Percentiles rank a stretch among this genome's conserved stretches.
phyloP scores from a whole-genome alignment of 2,888 invertebrate species.

The Amphipyra berbera region DNA sequence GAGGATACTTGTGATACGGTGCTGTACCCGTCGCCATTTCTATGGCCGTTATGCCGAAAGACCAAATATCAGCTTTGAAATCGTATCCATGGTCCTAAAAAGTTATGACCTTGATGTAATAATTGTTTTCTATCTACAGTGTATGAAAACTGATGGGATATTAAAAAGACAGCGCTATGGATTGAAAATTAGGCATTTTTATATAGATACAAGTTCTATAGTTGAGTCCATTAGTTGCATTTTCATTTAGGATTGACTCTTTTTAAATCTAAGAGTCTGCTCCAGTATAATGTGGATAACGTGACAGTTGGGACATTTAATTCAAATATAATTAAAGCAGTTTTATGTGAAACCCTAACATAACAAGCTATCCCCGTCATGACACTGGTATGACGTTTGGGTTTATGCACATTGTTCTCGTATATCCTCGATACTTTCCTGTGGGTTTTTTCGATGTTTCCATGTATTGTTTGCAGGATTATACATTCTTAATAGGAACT shows the following conservation, averaged over 20 bases:
- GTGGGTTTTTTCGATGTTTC: neutral
- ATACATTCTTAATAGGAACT: neutral
- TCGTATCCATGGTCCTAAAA: constrained; percentile 98
- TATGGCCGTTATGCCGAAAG: constrained; percentile 98
- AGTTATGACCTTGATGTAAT: constrained; percentile 22
- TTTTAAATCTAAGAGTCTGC: too few relatives aligned
- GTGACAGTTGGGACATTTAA: too few relatives aligned
- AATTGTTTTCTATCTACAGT: neutral
- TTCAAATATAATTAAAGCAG: too few relatives aligned
- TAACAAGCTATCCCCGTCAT: constrained; percentile 17
- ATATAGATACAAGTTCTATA: too few relatives aligned
- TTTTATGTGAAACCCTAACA: neutral
- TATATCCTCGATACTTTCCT: neutral
- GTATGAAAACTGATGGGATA: too few relatives aligned
- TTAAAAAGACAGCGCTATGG: too few relatives aligned
- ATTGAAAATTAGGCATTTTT: too few relatives aligned
- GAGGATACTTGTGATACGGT: constrained; percentile 99
- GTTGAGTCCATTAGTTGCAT: too few relatives aligned
- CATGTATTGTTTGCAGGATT: neutral
- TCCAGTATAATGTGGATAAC: too few relatives aligned
- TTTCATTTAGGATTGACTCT: too few relatives aligned
- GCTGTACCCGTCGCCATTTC: constrained; percentile 99
- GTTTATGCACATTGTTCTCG: constrained; percentile 4
- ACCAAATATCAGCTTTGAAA: constrained; percentile 96
- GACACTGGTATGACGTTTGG: constrained; percentile 9